Percentiles rank a stretch among this genome's conserved stretches.
Conservation (phyloP, 2,797 vertebrate genomes). For the Lithobates sylvaticus region DNA sequence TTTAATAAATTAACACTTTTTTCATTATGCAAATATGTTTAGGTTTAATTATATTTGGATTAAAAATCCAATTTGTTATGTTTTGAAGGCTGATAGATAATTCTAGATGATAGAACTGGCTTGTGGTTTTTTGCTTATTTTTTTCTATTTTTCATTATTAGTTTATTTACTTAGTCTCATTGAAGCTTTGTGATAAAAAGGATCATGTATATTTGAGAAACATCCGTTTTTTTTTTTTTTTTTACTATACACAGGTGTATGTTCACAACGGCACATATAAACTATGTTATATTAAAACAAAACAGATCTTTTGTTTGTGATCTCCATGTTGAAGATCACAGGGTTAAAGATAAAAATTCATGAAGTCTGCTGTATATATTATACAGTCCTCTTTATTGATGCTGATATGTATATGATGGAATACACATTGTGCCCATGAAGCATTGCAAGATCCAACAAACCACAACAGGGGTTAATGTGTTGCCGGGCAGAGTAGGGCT, state of each 20-base stretch:
- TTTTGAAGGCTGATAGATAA: slow-evolving; percentile 17
- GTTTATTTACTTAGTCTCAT: neutral
- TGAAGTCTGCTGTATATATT: neutral
- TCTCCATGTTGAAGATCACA: neutral
- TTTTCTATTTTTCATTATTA: neutral
- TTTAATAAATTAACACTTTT: neutral
- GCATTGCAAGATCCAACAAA: slow-evolving; percentile 4
- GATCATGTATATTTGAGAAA: neutral
- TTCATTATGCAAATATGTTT: slow-evolving; percentile 37
- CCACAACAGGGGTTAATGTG: slow-evolving; percentile 44
- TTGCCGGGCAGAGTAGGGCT: slow-evolving; percentile 48
- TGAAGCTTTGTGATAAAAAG: slow-evolving; percentile 11
- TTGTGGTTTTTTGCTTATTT: neutral
- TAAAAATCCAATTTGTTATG: slow-evolving; percentile 44
- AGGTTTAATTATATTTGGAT: slow-evolving; percentile 35
- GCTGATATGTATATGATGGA: neutral
- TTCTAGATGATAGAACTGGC: slow-evolving; percentile 1
- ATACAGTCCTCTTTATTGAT: neutral
- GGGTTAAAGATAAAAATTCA: neutral
- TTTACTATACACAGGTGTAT: no score
- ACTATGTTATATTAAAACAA: no score
- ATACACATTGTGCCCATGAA: neutral
- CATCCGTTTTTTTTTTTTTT: no score
- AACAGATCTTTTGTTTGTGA: no score
- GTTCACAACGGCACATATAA: no score